phyloP scores from a whole-genome alignment of 2,888 invertebrate species.

The Idaea aversata region DNA sequence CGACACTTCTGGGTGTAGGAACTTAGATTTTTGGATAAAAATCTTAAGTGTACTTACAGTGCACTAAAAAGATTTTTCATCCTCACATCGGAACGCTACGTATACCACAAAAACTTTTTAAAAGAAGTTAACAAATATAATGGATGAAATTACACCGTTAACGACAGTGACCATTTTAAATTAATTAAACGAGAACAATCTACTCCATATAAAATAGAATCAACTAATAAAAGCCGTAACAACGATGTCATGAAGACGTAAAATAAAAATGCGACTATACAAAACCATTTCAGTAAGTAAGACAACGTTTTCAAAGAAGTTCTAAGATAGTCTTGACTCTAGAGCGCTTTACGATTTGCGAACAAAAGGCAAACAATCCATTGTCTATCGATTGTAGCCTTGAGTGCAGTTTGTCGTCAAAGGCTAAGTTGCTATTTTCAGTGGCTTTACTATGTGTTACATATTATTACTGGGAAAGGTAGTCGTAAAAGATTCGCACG shows the following conservation, averaged over 20 bases:
- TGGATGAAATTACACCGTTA: too few species aligned
- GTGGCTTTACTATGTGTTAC: conserved; percentile 46
- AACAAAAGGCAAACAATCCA: conserved; percentile 73
- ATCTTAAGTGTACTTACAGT: too few species aligned
- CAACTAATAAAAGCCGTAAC: conserved; percentile 29
- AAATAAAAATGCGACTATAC: conserved; percentile 40
- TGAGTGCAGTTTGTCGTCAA: conserved; percentile 72
- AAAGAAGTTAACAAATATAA: too few species aligned
- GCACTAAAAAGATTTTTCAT: too few species aligned
- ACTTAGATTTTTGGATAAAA: too few species aligned
- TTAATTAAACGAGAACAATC: too few species aligned
- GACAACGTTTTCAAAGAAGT: conserved; percentile 59
- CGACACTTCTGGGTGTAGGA: too few species aligned
- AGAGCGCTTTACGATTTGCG: conserved; percentile 63
- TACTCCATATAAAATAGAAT: too few species aligned
- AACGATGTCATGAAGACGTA: conserved; percentile 41
- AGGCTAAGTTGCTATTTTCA: conserved; percentile 58
- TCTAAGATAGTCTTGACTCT: conserved; percentile 48
- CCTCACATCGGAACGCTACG: too few species aligned
- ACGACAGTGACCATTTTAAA: too few species aligned
- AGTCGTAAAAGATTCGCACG: conserved; percentile 24
- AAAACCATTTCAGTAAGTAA: conserved; percentile 53
- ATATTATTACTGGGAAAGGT: conserved; percentile 27
- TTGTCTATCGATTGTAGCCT: conserved; percentile 71
- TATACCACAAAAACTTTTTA: too few species aligned